phyloP scores from a whole-genome alignment of 1,140 invertebrate species.

The Pseudomyrmex dendroicus region DNA sequence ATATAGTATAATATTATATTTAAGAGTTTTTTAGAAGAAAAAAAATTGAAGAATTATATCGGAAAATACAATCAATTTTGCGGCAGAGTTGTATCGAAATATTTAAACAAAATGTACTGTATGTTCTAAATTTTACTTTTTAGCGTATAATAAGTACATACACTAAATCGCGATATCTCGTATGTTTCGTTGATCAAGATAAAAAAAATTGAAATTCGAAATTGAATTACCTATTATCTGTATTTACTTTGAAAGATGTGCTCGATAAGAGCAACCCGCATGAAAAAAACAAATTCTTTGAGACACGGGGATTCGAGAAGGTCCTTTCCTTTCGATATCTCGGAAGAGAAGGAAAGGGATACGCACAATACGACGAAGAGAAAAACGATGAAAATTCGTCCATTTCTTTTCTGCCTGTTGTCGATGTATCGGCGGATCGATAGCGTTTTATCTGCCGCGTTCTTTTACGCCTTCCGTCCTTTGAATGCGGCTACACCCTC shows the following conservation, averaged over 20 bases:
- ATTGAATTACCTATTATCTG: conserved; percentile 63
- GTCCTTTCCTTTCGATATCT: conserved; percentile 19
- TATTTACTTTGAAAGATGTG: conserved; percentile 48
- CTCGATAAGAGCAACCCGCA: conserved; percentile 54
- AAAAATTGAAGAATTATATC: too few relatives aligned
- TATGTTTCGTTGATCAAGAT: not conserved
- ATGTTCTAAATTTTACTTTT: not conserved
- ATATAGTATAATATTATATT: too few relatives aligned
- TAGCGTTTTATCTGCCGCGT: conserved; percentile 64
- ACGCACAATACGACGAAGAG: not conserved
- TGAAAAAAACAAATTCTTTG: conserved; percentile 62
- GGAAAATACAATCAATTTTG: too few relatives aligned
- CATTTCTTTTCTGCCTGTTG: conserved; percentile 1
- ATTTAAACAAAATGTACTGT: not conserved
- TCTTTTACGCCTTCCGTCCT: conserved; percentile 51
- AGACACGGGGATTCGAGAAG: conserved; percentile 34
- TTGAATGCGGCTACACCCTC: conserved; percentile 48
- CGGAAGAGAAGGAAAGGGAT: not conserved
- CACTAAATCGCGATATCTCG: not conserved
- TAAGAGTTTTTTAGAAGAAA: too few relatives aligned
- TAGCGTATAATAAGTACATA: not conserved
- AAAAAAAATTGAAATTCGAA: conserved; percentile 41
- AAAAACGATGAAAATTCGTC: conserved; percentile 45
- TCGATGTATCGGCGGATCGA: conserved; percentile 45
- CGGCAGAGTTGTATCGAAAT: too few relatives aligned